Base-by-base conservation (phyloP, 2,797 vertebrate species). In the Bradypus variegatus region DNA sequence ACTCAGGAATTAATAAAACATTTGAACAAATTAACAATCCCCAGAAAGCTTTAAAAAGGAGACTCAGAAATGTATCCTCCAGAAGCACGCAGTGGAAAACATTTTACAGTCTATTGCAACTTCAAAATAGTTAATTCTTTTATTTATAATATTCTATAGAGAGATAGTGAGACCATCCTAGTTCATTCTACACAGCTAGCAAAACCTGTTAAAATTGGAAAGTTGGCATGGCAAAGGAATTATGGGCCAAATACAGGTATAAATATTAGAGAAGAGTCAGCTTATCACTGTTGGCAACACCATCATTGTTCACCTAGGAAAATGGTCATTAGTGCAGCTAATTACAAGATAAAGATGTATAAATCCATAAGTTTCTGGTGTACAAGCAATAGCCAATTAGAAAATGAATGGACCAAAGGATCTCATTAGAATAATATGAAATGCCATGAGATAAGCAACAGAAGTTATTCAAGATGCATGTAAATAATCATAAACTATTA, bases 1-100 rank as follows among this genome's bases (percentile, higher is more conserved):
- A 93, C 23, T 91, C 27, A 87, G 58, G n/a, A 93, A 69, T 75
- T 77, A 84, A 72, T 88, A 82, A 94, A 92, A 62, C 55, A 89
- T 91, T 84, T 88, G 18, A 81, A 41, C 76, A 88, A 27, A 88
- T 88, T 64, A 88, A 75, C 21, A 90, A 5, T 88, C 19, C 25
- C 2, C 7, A 45, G 69, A 87, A 72, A 18, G 86, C 82, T 82
- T 92, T 92, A 79, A 86, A 91, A 82, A 50, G 70, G 64, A 67
- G 67, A 89, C 53, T 70, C 53, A 85, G 67, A 87, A 91, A 80
- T 65, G 41, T 9, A 13, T 88, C 31, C 75, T 91, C 27, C n/a
- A 75, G 4, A 89, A 69, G 76, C 33, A 67, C 18, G 33, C 48
- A 88, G 9, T 67, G 25, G 53, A 85, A 50, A 69, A 80, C 27